These are phyloP conservation scores for Aplocera efformata DNA, from an alignment of 2,888 invertebrate species.

Conservation along the genomic window DNA sequence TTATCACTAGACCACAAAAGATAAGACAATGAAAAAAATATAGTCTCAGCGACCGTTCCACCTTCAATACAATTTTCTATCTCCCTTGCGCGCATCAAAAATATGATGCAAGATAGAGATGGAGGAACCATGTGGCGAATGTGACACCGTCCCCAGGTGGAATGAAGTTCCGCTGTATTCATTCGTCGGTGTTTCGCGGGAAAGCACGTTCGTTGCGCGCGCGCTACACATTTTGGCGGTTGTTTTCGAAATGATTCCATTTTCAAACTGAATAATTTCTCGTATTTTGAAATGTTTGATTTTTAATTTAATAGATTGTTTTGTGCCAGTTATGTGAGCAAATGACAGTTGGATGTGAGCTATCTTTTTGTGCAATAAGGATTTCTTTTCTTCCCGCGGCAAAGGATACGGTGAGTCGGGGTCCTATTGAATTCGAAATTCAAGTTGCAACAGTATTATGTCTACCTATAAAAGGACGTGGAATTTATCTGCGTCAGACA, in stretches of 20 bases:
- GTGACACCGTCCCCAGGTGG: conserved; percentile 68
- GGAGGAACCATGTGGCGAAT: conserved; percentile 49
- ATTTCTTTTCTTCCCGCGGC: conserved; percentile 55
- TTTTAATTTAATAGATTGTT: conserved; percentile 33
- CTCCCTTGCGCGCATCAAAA: conserved; percentile 31
- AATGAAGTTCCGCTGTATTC: conserved; percentile 62
- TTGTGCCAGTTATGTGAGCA: conserved; percentile 41
- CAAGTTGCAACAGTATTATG: conserved; percentile 37
- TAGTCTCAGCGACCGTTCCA: conserved; percentile 56
- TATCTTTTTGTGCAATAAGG: conserved; percentile 62
- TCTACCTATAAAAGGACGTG: conserved; percentile 19
- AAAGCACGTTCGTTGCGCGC: conserved; percentile 62
- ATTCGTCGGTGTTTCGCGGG: conserved; percentile 74
- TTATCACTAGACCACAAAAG: conserved; percentile 56
- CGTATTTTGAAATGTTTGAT: conserved; percentile 20
- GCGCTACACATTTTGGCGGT: conserved; percentile 36
- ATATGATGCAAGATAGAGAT: conserved; percentile 39
- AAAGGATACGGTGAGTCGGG: conserved; percentile 61
- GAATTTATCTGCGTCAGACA: conserved; percentile 14
- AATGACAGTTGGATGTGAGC: conserved; percentile 56
- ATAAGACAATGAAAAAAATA: conserved; percentile 57
- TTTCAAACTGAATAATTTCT: conserved; percentile 25
- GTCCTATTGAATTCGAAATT: conserved; percentile 41
- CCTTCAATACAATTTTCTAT: conserved; percentile 52
- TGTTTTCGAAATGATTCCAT: conserved; percentile 35